Evolutionary conservation across 2,888 invertebrate genomes (phyloP).

Genomic region (Adela reaumurella): DNA sequence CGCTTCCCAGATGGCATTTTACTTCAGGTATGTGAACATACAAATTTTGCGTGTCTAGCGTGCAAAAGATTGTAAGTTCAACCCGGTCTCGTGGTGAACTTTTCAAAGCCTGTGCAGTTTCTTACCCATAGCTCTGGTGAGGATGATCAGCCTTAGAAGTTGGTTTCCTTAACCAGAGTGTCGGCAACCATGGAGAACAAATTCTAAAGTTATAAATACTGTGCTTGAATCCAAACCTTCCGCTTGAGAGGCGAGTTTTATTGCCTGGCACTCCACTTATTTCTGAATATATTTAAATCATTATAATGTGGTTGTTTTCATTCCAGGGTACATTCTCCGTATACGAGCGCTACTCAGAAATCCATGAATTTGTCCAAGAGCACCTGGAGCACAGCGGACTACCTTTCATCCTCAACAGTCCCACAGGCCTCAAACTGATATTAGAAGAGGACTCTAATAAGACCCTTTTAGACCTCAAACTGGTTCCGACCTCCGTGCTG

Average conservation of each 20-base stretch:
- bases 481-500: conserved; percentile 81
- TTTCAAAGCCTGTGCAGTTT: too few species aligned
- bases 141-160: too few species aligned
- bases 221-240: too few species aligned
- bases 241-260: too few species aligned
- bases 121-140: too few species aligned
- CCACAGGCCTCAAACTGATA: conserved; percentile 62
- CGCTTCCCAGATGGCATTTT: conserved; percentile 85
- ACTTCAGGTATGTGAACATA: conserved; percentile 75
- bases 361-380: conserved; percentile 78
- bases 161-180: too few species aligned
- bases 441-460: conserved; percentile 65
- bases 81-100: too few species aligned
- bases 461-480: conserved; percentile 70
- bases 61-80: too few species aligned
- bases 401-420: conserved; percentile 67
- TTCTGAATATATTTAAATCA: too few species aligned
- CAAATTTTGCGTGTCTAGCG: conserved; percentile 2
- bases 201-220: too few species aligned
- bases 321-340: conserved; percentile 85
- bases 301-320: conserved; percentile 1
- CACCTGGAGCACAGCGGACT: conserved; percentile 65
- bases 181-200: too few species aligned
- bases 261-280: too few species aligned
- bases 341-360: conserved; percentile 69